These are phyloP conservation scores for Grallaria varia DNA, from an alignment of 2,113 vertebrate species.

Conservation along the genomic window DNA sequence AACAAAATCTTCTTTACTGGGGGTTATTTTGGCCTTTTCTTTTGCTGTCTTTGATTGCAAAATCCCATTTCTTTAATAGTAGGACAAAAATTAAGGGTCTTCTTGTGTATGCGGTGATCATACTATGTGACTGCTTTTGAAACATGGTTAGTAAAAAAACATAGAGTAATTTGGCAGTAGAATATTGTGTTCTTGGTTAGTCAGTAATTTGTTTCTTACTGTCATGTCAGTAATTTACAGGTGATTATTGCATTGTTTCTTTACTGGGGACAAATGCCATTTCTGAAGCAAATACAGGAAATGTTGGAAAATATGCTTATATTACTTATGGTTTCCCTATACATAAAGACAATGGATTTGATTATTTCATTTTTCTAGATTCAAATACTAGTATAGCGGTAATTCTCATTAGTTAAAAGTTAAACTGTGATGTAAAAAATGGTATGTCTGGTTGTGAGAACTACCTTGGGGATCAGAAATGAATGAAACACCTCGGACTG, in stretches of 20 bases:
- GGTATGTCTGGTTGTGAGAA: not conserved
- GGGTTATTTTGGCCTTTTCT: not conserved
- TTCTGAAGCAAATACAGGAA: not conserved
- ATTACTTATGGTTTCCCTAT: not conserved
- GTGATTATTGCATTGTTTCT: not conserved
- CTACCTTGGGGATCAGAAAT: not conserved
- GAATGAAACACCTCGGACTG: not conserved
- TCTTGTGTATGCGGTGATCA: not conserved
- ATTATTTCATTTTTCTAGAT: not conserved
- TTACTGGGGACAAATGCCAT: not conserved
- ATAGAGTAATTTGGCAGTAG: not conserved
- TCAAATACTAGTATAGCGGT: not conserved
- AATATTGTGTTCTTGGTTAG: not conserved
- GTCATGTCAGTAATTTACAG: not conserved
- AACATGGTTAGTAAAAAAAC: not conserved
- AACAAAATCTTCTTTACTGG: not conserved
- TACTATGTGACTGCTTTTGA: not conserved
- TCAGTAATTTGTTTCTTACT: not conserved
- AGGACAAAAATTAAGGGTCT: not conserved
- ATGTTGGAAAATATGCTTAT: not conserved
- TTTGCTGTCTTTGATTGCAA: not conserved
- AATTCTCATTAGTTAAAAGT: not conserved
- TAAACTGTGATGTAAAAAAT: not conserved
- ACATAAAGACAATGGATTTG: not conserved
- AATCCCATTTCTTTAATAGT: not conserved